Evolutionary conservation across 2,797 vertebrate genomes (phyloP), one percentile per base, ranked within the genome.

Genomic region (Paramormyrops hopkinsi): DNA sequence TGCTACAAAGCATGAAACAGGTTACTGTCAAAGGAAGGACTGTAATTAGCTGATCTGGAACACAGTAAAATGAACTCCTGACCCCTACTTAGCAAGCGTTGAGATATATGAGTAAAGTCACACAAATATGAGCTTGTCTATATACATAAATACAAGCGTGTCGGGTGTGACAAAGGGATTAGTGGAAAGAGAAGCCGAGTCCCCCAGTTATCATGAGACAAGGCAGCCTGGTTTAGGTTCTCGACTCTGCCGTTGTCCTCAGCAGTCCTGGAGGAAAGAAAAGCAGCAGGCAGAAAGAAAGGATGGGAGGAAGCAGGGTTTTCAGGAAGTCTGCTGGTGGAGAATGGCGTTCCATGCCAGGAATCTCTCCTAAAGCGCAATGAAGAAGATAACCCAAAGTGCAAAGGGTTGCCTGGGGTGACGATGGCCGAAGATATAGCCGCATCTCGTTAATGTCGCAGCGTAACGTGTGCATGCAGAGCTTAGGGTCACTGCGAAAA

Each of bases 161-260:
- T 14, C 87, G 89, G 79, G 33, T 29, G 48, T n/a, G 90, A 22
- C 4, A n/a, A 2, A 90, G 91, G 92, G 89, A 91, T 90, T 86
- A 84, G 87, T 89, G 90, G 89, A 85, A 48, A 90, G 33, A 14
- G 19, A 79, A 79, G 19, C 73, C 7, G 73, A 46, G 41, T 46
- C 14, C 41, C 73, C 37, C 41, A 44, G 37, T 44, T 19, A 17
- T 76, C 37, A 76, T 19, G 73, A 19, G 37, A 37, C 73, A 19
- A 76, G 73, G 73, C 33, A 76, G 37, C 33, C 37, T 8, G 33
- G 73, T 76, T 79, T 79, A 79, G 37, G 37, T 44, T 79, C 73
- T 79, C 29, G 73, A 33, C 65, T 73, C 65, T 33, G 3, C 65
- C 3, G 65, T 37, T 4, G 25, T 17, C 33, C 29, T 37, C 29